Evolutionary conservation across 2,888 invertebrate species (phyloP).

Genomic region (Tromatobia lineatoria): DNA sequence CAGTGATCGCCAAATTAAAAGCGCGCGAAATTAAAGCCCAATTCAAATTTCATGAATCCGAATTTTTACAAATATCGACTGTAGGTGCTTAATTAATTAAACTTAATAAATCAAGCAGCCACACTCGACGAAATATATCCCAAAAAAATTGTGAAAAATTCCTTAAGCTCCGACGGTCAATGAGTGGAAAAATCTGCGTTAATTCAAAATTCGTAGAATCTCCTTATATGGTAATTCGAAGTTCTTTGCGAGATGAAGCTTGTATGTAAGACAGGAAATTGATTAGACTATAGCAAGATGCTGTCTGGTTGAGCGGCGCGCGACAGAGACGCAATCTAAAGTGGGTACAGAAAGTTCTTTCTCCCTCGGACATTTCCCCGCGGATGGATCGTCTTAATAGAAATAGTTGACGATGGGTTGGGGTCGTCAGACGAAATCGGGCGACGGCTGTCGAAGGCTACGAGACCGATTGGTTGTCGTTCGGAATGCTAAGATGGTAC

Average conservation of each 20-base stretch:
- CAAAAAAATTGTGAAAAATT: too few relatives aligned
- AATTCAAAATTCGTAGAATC: not conserved
- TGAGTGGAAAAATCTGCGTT: not conserved
- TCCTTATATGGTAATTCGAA: not conserved
- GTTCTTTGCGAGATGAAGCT: not conserved
- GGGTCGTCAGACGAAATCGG: conserved; percentile 12
- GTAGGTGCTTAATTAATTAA: too few relatives aligned
- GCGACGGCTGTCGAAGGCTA: conserved; percentile 56
- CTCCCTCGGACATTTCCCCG: conserved; percentile 56
- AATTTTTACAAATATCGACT: too few relatives aligned
- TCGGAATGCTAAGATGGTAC: conserved; percentile 60
- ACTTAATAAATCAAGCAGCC: too few relatives aligned
- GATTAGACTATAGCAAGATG: not conserved
- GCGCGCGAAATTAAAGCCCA: too few relatives aligned
- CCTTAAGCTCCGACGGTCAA: not conserved
- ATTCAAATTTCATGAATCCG: too few relatives aligned
- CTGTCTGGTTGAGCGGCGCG: not conserved
- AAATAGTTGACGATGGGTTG: conserved; percentile 64
- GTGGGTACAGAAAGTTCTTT: conserved; percentile 37
- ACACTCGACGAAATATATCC: too few relatives aligned
- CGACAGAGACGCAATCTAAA: conserved; percentile 39
- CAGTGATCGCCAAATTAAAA: too few relatives aligned
- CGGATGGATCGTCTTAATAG: conserved; percentile 68
- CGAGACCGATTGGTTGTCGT: conserved; percentile 65
- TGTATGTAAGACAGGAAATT: not conserved